A percentile compares a stretch with the other conserved stretches of the same genome.
Evolutionary conservation across 30 jellyfish, hydroid and myxozoan genomes (phyloP).

Genomic region (Turritopsis rubra): DNA sequence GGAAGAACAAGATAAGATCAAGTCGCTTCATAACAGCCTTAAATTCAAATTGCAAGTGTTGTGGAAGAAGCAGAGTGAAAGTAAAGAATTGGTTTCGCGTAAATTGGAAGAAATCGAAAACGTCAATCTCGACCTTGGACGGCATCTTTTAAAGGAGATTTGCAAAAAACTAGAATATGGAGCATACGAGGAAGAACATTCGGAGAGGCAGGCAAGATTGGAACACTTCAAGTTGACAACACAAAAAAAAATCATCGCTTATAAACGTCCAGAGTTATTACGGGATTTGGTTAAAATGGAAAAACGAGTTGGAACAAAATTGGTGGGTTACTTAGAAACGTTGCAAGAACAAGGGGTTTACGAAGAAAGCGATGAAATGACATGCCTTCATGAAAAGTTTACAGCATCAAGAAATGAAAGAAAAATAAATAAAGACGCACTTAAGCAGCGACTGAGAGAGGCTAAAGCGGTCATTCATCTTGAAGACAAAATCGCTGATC

Average conservation of each 20-base stretch:
- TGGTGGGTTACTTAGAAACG: background rate
- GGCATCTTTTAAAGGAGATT: background rate
- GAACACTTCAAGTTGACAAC: background rate
- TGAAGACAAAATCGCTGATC: background rate
- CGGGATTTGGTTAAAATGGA: background rate
- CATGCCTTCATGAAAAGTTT: background rate
- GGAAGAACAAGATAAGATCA: background rate
- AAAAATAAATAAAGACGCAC: background rate
- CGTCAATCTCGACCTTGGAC: background rate
- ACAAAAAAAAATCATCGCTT: too few relatives aligned
- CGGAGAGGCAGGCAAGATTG: background rate
- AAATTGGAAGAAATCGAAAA: background rate
- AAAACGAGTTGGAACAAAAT: background rate
- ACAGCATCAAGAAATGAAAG: background rate
- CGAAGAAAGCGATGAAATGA: background rate
- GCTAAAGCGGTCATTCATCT: background rate
- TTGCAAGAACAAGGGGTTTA: background rate
- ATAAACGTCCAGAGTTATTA: background rate
- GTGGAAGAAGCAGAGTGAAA: background rate
- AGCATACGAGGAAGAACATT: background rate
- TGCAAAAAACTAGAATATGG: background rate
- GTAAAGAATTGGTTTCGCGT: background rate
- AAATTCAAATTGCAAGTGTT: background rate
- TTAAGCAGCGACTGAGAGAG: background rate
- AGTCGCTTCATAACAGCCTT: background rate